These are phyloP conservation scores for Lethrus apterus DNA, from an alignment of 1,140 invertebrate genomes.

Conservation along the genomic window DNA sequence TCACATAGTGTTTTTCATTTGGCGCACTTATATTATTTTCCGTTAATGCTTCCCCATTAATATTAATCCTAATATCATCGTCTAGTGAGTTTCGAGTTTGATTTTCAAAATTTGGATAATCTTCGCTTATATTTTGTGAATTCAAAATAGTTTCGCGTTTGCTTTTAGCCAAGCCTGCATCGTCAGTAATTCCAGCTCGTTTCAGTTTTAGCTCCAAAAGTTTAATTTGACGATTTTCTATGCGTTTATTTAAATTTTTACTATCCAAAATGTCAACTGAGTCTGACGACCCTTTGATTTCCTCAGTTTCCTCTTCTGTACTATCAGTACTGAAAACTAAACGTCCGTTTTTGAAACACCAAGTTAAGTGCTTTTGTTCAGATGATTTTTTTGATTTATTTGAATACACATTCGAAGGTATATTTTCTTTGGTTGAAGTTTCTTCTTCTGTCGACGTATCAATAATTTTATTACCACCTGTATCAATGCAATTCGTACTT, in stretches of 20 bases:
- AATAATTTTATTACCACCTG: neutral
- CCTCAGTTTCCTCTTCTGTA: slow-evolving; percentile 5
- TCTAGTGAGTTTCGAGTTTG: neutral
- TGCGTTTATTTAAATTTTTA: slow-evolving; percentile 30
- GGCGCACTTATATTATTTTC: slow-evolving; percentile 23
- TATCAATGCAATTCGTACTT: neutral
- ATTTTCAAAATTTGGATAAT: neutral
- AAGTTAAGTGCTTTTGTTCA: slow-evolving; percentile 19
- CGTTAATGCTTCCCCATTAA: neutral
- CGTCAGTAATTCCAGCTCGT: slow-evolving; percentile 30
- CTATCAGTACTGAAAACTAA: slow-evolving; percentile 25
- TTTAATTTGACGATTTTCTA: slow-evolving; percentile 29
- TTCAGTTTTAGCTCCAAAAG: slow-evolving; percentile 33
- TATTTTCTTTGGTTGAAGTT: neutral
- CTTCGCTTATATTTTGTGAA: neutral
- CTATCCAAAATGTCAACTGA: slow-evolving; percentile 23
- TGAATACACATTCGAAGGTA: neutral
- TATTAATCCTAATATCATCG: neutral
- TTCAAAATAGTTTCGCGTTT: neutral
- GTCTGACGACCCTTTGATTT: slow-evolving; percentile 4
- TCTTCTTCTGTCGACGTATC: neutral
- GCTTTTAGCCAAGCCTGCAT: no score
- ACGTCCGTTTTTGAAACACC: slow-evolving; percentile 32
- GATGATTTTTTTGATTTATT: slow-evolving; percentile 3
- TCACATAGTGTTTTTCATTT: neutral